phyloP scores from a whole-genome alignment of 2,888 invertebrate genomes.

The Cremastinae sp. region DNA sequence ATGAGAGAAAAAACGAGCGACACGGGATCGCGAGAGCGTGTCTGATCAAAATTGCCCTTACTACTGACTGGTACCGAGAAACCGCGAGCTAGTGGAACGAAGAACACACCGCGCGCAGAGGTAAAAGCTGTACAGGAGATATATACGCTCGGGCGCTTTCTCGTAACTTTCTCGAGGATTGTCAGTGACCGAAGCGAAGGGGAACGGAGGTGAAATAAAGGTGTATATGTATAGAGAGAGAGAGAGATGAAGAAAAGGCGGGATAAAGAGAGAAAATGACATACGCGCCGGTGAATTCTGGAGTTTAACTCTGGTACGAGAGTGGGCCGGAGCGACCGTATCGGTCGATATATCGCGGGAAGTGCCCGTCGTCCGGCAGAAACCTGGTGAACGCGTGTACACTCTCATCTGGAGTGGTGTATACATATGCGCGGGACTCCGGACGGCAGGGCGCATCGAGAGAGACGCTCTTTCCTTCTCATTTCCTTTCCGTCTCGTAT shows the following conservation, averaged over 20 bases:
- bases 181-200: conserved; percentile 11
- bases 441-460: too few relatives aligned
- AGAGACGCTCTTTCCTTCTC: conserved; percentile 23
- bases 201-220: too few relatives aligned
- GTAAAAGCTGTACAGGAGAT: neutral
- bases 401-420: conserved; percentile 30
- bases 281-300: too few relatives aligned
- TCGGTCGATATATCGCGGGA: conserved; percentile 61
- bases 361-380: conserved; percentile 56
- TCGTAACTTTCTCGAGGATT: conserved; percentile 53
- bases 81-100: conserved; percentile 32
- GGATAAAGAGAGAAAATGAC: too few relatives aligned
- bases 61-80: conserved; percentile 52
- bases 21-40: conserved; percentile 26
- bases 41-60: conserved; percentile 48
- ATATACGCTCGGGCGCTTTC: conserved; percentile 27
- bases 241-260: too few relatives aligned
- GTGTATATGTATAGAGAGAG: too few relatives aligned
- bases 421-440: too few relatives aligned
- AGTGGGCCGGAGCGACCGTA: conserved; percentile 57
- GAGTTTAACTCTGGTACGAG: conserved; percentile 43
- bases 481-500: neutral
- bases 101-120: conserved; percentile 10
- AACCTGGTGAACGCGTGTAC: conserved; percentile 27
- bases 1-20: conserved; percentile 5